These are phyloP conservation scores for Aphelenchoides besseyi DNA, from an alignment of 1,140 invertebrate species.

Conservation along the genomic window DNA sequence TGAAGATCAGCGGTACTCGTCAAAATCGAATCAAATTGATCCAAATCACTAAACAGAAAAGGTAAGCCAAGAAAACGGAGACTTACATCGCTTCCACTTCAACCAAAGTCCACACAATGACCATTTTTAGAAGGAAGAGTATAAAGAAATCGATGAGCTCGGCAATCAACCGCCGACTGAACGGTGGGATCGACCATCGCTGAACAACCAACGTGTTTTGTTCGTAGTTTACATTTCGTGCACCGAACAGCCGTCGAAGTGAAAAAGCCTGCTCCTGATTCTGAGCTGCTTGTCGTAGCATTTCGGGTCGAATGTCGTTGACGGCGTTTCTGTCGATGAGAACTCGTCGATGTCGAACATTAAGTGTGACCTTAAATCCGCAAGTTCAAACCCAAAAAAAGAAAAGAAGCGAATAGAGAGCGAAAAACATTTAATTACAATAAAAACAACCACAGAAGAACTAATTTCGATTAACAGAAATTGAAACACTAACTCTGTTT, in stretches of 20 bases:
- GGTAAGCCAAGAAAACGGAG: not conserved
- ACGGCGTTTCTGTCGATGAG: constrained; percentile 26
- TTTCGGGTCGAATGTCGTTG: not conserved
- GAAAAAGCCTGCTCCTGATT: not conserved
- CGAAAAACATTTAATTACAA: too few relatives aligned
- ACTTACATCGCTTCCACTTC: constrained; percentile 50
- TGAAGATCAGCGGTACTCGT: constrained; percentile 33
- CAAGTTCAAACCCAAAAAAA: not conserved
- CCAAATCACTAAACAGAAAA: constrained; percentile 40
- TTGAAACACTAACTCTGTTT: constrained; percentile 4
- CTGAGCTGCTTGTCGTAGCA: constrained; percentile 17
- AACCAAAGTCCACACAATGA: constrained; percentile 42
- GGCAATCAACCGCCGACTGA: constrained; percentile 36
- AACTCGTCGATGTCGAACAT: constrained; percentile 13
- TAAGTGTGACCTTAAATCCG: not conserved
- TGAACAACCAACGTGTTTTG: constrained; percentile 40
- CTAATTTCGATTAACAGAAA: not conserved
- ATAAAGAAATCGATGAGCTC: constrained; percentile 45
- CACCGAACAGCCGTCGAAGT: constrained; percentile 19
- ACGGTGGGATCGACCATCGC: constrained; percentile 40
- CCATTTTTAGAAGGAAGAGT: constrained; percentile 45
- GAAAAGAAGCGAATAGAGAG: too few relatives aligned
- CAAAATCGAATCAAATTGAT: constrained; percentile 45
- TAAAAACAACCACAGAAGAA: too few relatives aligned
- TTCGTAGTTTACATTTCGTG: not conserved